These are phyloP conservation scores for Thymelicus acteon DNA, from an alignment of 2,888 invertebrate species.

Conservation along the genomic window DNA sequence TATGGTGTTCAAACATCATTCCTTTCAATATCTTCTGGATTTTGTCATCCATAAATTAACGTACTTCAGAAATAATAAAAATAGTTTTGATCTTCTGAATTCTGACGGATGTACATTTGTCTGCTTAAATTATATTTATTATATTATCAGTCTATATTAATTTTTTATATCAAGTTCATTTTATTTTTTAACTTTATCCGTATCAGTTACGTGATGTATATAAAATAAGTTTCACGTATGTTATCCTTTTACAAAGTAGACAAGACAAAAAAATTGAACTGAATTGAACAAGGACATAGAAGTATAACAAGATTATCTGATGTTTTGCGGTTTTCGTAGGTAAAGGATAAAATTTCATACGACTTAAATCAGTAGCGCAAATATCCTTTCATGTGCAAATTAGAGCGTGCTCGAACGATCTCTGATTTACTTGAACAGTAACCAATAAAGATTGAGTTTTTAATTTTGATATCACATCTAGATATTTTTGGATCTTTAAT, in stretches of 20 bases:
- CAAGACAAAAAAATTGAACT: slow-evolving; percentile 10
- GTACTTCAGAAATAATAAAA: no score
- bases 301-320: slow-evolving; percentile 30
- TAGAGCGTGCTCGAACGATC: slow-evolving; percentile 20
- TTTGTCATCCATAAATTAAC: no score
- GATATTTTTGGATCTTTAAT: slow-evolving; percentile 50
- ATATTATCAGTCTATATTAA: no score
- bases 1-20: no score
- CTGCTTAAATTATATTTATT: no score
- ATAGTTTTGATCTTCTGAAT: no score
- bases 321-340: slow-evolving; percentile 32
- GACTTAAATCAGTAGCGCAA: slow-evolving; percentile 32
- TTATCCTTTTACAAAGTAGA: background rate
- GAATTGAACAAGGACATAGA: slow-evolving; percentile 21
- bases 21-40: no score
- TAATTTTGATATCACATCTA: slow-evolving; percentile 50
- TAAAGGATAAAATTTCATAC: slow-evolving; percentile 30
- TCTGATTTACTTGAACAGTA: slow-evolving; percentile 5
- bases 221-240: background rate
- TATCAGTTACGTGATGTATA: background rate
- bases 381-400: slow-evolving; percentile 33
- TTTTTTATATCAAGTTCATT: no score
- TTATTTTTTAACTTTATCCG: background rate
- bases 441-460: background rate
- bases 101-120: no score